Evolutionary conservation across 2,113 vertebrate species (phyloP).

Genomic region (Gymnobelideus leadbeateri): DNA sequence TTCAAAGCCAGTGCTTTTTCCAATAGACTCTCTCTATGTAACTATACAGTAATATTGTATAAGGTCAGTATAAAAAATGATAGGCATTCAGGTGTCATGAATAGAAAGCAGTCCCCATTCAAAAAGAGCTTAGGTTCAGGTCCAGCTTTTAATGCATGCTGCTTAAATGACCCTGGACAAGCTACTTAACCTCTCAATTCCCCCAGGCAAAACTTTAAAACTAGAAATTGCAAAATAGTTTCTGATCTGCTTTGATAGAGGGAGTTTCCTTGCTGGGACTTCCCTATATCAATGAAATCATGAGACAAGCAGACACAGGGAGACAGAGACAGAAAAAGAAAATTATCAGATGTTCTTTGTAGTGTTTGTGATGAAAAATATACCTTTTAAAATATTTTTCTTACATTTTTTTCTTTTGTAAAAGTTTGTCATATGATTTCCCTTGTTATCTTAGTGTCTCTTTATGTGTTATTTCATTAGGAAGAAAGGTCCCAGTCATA

Average conservation of each 20-base stretch:
- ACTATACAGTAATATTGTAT: neutral
- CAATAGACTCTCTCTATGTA: neutral
- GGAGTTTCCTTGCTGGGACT: neutral
- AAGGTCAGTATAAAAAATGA: neutral
- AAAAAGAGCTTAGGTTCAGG: neutral
- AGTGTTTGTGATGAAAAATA: neutral
- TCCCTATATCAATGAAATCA: neutral
- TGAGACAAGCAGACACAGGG: neutral
- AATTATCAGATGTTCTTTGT: neutral
- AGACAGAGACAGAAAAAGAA: neutral
- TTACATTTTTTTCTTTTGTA: neutral
- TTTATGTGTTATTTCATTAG: neutral
- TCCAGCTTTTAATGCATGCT: neutral
- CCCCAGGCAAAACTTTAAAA: neutral
- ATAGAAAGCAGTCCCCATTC: neutral
- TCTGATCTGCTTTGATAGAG: neutral
- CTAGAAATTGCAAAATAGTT: neutral
- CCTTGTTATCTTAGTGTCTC: neutral
- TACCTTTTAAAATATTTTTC: neutral
- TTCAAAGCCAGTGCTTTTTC: neutral
- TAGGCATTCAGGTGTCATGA: neutral
- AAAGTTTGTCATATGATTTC: neutral
- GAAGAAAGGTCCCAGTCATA: neutral
- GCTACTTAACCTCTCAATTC: neutral
- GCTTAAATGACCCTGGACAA: neutral